phyloP scores from a whole-genome alignment of 2,888 invertebrate species.

The Drosophila parthenogenetica region DNA sequence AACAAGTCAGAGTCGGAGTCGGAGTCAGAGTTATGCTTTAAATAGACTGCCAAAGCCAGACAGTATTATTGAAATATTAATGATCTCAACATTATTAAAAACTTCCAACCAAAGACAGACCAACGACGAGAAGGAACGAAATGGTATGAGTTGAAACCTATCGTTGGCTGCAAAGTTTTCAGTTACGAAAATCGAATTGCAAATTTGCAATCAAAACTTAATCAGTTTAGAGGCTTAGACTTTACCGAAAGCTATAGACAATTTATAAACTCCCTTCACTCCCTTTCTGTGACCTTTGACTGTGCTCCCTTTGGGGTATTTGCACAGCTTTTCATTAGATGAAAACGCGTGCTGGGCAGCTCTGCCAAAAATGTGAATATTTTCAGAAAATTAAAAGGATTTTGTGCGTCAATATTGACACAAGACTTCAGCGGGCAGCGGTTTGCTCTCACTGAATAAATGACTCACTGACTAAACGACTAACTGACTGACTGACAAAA shows the following conservation, averaged over 20 bases:
- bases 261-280: conserved; percentile 13
- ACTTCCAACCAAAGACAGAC: conserved; percentile 18
- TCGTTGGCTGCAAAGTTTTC: conserved; percentile 55
- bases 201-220: conserved; percentile 80
- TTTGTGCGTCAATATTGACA: conserved; percentile 75
- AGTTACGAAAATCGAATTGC: conserved; percentile 69
- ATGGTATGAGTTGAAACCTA: conserved; percentile 1
- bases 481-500: conserved; percentile 8
- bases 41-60: conserved; percentile 60
- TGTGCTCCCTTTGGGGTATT: conserved; percentile 40
- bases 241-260: conserved; percentile 17
- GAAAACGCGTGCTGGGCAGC: conserved; percentile 48
- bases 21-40: conserved; percentile 38
- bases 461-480: conserved; percentile 13
- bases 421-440: conserved; percentile 61
- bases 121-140: not conserved
- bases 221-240: conserved; percentile 76
- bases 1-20: conserved; percentile 3
- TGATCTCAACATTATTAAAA: conserved; percentile 68
- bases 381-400: conserved; percentile 77
- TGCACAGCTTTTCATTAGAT: conserved; percentile 71
- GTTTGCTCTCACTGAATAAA: conserved; percentile 27
- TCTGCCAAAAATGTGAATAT: conserved; percentile 64
- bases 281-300: not conserved
- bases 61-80: conserved; percentile 74